Evolutionary conservation across 2,113 vertebrate species (phyloP), one percentile per base, ranked within the genome.

Genomic region (Megaleporinus macrocephalus): DNA sequence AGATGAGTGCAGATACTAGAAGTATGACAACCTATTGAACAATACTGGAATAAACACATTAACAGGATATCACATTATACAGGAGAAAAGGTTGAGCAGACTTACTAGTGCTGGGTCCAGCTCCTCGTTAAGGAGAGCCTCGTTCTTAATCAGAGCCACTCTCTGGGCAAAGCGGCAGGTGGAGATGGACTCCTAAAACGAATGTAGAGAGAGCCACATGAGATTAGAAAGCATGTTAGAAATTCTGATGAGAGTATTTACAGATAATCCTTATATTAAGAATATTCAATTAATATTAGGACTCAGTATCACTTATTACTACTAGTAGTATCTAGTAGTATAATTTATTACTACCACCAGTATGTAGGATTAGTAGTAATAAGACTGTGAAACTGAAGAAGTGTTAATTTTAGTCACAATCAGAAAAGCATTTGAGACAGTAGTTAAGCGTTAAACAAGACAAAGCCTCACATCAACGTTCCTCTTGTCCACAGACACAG

Each of bases 81-180:
- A 71, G 24, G n/a, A 24, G 27, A 5, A 63, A 55, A 77, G 41
- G 5, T 12, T 12, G 66, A 79, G 24, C 29, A 73, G 74, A 83
- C 95, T 96, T 89, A 99, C 97, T 95, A 98, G 77, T 76, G 91
- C 90, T 51, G 97, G 97, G 86, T 99, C 97, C 71, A 97, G 89
- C 89, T 99, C 98, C 92, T 99, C 97, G 80, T 99, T 99, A 78
- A 99, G 89, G 76, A 96, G 57, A 0, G 96, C 97, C 90, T 99
- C 96, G 22, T 99, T 99, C 90, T 95, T 98, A 87, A 99, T 99
- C 65, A 98, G 92, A 30, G 96, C 96, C 86, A 99, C 98, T 79
- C 98, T 91, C 59, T 99, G 97, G 76, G 98, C 96, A 88, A 99
- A 99, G 87, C 97, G 96, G 83, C 97, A 99, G 0, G 97, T 99